These are phyloP conservation scores for Sinocyclocheilus rhinocerous DNA, from an alignment of 2,113 vertebrate genomes.

Conservation along the genomic window DNA sequence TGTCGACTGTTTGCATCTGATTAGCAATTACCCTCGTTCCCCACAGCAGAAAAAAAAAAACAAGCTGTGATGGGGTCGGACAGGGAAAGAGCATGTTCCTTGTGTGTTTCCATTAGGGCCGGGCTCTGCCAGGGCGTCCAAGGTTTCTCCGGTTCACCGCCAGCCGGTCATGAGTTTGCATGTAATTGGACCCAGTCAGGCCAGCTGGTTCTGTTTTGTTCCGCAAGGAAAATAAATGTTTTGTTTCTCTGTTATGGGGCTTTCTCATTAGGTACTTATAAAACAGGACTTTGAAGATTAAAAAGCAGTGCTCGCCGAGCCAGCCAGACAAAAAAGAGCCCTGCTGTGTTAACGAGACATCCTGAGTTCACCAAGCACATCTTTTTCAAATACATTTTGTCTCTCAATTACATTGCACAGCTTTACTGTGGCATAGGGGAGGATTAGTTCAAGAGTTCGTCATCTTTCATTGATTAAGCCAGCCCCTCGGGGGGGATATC, in stretches of 20 bases:
- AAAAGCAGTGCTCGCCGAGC: constrained; percentile 67
- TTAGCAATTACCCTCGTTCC: constrained; percentile 69
- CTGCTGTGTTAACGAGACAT: constrained; percentile 68
- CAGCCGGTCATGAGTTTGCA: constrained; percentile 65
- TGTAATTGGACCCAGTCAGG: constrained; percentile 66
- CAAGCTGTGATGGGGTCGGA: constrained; percentile 42
- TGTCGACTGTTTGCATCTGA: constrained; percentile 70
- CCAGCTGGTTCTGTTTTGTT: constrained; percentile 74
- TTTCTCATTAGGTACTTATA: constrained; percentile 74
- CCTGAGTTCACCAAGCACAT: constrained; percentile 65
- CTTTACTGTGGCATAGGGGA: constrained; percentile 63
- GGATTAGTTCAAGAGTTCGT: constrained; percentile 59
- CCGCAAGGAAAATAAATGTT: constrained; percentile 73
- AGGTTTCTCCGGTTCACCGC: constrained; percentile 64
- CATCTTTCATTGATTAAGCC: constrained; percentile 57
- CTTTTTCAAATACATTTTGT: constrained; percentile 50
- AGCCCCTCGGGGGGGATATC: constrained; percentile 48
- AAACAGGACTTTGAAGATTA: constrained; percentile 77
- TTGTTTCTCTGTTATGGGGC: constrained; percentile 76
- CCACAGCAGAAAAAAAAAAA: constrained; percentile 40
- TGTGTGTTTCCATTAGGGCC: constrained; percentile 66
- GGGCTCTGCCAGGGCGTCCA: constrained; percentile 63
- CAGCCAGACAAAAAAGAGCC: constrained; percentile 66
- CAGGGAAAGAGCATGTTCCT: constrained; percentile 62
- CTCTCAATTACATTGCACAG: constrained; percentile 53